A percentile compares a stretch with the other conserved stretches of the same genome.
Evolutionary conservation across 2,797 vertebrate species (phyloP).

Genomic region (Bovichtus diacanthus): DNA sequence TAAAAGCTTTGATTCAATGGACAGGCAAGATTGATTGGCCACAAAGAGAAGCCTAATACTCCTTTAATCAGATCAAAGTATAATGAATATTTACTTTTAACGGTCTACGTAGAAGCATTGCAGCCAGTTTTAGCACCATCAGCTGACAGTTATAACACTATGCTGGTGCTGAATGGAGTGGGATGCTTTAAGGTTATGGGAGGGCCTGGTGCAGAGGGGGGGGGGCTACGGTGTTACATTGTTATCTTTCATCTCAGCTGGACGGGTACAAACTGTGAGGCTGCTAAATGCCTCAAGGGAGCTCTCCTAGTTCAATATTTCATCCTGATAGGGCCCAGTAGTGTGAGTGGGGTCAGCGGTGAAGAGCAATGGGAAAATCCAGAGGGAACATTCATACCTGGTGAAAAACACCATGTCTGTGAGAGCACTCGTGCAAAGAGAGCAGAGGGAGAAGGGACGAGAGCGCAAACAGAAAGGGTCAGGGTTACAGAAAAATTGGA

Average conservation of each 20-base stretch:
- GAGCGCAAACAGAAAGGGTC: neutral
- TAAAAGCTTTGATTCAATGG: conserved; percentile 6
- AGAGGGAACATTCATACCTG: conserved; percentile 49
- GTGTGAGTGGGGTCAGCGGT: conserved; percentile 70
- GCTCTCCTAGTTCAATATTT: conserved; percentile 69
- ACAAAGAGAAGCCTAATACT: conserved; percentile 14
- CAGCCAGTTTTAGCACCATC: neutral
- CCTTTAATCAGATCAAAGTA: conserved; percentile 15
- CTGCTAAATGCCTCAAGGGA: conserved; percentile 61
- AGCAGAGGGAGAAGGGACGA: conserved; percentile 1
- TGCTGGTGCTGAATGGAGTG: conserved; percentile 4
- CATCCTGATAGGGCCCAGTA: conserved; percentile 65
- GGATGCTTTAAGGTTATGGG: conserved; percentile 19
- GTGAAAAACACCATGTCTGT: conserved; percentile 40
- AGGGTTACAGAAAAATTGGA: conserved; percentile 22
- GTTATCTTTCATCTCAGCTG: conserved; percentile 64
- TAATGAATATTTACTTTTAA: conserved; percentile 28
- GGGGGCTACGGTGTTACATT: conserved; percentile 38
- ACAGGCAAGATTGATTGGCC: too few species aligned
- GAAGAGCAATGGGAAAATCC: conserved; percentile 45
- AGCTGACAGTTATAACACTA: neutral
- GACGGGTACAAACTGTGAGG: conserved; percentile 30
- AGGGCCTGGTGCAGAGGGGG: conserved; percentile 9
- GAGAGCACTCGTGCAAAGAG: conserved; percentile 15
- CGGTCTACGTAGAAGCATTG: neutral